Conservation (phyloP, 2,888 invertebrate species). For the Chloroclystis v-ata region DNA sequence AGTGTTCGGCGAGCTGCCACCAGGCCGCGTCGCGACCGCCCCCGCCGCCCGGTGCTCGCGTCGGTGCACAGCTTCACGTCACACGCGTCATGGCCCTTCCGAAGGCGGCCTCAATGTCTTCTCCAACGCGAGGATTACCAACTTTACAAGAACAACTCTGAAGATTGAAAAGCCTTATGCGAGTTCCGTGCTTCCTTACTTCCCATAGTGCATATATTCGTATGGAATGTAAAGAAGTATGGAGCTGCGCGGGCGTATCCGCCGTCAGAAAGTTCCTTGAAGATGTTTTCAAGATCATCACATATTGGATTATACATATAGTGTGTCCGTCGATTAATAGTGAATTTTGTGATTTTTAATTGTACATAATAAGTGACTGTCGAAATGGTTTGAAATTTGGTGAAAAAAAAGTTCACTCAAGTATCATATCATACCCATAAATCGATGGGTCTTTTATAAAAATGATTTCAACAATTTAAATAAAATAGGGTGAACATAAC, state of each 20-base stretch:
- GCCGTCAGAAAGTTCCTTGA: slow-evolving; percentile 47
- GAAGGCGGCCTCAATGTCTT: slow-evolving; percentile 29
- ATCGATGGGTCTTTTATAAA: neutral
- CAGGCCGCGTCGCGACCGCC: slow-evolving; percentile 70
- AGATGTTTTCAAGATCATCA: slow-evolving; percentile 36
- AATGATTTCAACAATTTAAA: neutral
- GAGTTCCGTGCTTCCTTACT: slow-evolving; percentile 97
- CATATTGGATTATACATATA: slow-evolving; percentile 7
- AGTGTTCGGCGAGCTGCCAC: slow-evolving; percentile 70
- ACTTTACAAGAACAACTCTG: slow-evolving; percentile 34
- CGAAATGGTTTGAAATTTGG: neutral
- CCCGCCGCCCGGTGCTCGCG: slow-evolving; percentile 43
- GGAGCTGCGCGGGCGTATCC: slow-evolving; percentile 82
- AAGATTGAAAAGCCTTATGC: slow-evolving; percentile 74
- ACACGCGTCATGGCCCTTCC: slow-evolving; percentile 39
- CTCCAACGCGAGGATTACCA: slow-evolving; percentile 26
- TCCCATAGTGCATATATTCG: slow-evolving; percentile 90
- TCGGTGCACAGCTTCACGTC: slow-evolving; percentile 20
- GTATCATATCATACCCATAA: neutral
- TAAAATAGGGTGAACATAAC: neutral
- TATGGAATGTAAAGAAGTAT: slow-evolving; percentile 99
- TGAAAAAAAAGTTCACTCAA: neutral
- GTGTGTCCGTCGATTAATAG: slow-evolving; percentile 12
- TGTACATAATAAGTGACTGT: slow-evolving; percentile 11
- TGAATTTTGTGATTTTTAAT: slow-evolving; percentile 14